Conservation (phyloP, 2,888 invertebrate genomes). For the Sphaerophoria rueppellii region DNA sequence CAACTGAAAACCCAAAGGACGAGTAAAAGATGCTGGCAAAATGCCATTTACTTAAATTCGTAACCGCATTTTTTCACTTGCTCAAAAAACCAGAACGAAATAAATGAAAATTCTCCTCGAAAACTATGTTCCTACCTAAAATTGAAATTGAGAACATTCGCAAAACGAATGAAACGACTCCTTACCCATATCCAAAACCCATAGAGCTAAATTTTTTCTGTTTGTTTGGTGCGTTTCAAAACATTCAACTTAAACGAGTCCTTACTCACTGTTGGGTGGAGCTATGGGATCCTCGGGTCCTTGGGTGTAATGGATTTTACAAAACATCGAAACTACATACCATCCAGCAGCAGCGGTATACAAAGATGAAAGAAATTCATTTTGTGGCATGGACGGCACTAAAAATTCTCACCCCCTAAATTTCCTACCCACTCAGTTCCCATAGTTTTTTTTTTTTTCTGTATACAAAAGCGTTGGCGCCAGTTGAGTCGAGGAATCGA, state of each 20-base stretch:
- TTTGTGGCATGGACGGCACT: slow-evolving; percentile 4
- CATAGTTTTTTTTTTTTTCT: not conserved
- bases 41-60: slow-evolving; percentile 4
- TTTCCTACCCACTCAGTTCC: not conserved
- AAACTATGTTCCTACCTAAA: slow-evolving; percentile 2
- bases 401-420: not conserved
- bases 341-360: not conserved
- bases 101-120: not conserved
- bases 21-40: not conserved
- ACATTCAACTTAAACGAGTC: slow-evolving; percentile 30
- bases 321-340: not conserved
- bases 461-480: slow-evolving; percentile 40
- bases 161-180: not conserved
- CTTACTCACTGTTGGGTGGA: not conserved
- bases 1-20: not conserved
- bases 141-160: slow-evolving; percentile 1
- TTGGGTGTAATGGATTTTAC: slow-evolving; percentile 25
- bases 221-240: slow-evolving; percentile 1
- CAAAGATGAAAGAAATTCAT: slow-evolving; percentile 25
- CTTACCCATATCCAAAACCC: slow-evolving; percentile 5
- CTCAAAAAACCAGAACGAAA: not conserved
- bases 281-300: not conserved
- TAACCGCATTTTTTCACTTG: not conserved
- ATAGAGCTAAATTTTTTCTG: slow-evolving; percentile 1
- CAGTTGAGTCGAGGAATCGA: slow-evolving; percentile 33